Evolutionary conservation across 2,113 vertebrate species (phyloP).

Genomic region (Macroglossus sobrinus): DNA sequence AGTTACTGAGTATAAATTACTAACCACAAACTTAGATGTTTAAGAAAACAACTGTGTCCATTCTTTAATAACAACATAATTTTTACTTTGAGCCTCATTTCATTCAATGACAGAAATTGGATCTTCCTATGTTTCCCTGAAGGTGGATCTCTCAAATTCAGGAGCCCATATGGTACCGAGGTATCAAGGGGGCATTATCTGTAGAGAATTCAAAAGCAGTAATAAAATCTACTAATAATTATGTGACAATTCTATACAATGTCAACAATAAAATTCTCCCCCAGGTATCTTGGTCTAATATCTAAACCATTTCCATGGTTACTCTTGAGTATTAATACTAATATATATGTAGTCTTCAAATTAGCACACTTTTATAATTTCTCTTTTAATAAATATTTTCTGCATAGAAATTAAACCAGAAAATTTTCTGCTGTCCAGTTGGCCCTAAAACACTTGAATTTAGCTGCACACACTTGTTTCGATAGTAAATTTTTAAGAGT

Average conservation of each 20-base stretch:
- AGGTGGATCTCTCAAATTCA: background rate
- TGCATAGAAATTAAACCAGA: constrained; percentile 8
- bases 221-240: background rate
- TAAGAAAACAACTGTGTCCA: background rate
- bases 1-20: background rate
- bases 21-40: background rate
- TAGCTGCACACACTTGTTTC: background rate
- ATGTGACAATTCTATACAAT: background rate
- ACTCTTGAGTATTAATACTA: background rate
- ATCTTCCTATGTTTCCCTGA: background rate
- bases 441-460: background rate
- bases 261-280: background rate
- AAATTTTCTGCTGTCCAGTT: background rate
- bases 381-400: background rate
- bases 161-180: background rate
- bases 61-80: background rate
- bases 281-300: background rate
- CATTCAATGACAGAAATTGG: background rate
- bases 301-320: background rate
- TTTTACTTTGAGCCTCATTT: background rate
- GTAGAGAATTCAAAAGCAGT: background rate
- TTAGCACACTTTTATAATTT: background rate
- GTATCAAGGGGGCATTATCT: background rate
- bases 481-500: background rate
- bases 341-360: background rate